Conservation (phyloP, 1,140 invertebrate species). For the Lordiphosa stackelbergi region DNA sequence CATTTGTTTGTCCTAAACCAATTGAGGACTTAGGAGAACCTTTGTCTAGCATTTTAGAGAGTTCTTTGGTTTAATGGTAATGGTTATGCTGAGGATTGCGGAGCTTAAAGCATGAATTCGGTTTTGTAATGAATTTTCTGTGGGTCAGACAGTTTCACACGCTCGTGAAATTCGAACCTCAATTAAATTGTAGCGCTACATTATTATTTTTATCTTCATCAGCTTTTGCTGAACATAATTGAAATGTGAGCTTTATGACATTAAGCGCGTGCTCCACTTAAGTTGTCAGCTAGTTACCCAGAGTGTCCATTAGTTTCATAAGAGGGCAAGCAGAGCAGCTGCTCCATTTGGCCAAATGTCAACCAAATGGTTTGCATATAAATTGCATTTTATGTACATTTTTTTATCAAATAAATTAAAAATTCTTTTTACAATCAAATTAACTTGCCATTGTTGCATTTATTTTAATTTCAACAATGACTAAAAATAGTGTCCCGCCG, state of each 20-base stretch:
- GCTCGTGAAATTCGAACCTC: conserved; percentile 51
- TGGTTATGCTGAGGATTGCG: too few species aligned
- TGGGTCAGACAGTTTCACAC: too few species aligned
- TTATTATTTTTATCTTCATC: conserved; percentile 49
- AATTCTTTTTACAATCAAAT: conserved; percentile 35
- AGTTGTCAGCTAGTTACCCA: conserved; percentile 25
- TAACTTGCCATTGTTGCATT: conserved; percentile 65
- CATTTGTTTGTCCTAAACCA: conserved; percentile 17
- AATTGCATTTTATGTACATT: conserved; percentile 46
- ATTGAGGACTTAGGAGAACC: conserved; percentile 33
- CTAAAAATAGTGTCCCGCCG: conserved; percentile 56
- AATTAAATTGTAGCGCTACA: conserved; percentile 57
- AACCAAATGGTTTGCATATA: conserved; percentile 58
- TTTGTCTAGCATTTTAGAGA: conserved; percentile 22
- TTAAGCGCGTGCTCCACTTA: conserved; percentile 35
- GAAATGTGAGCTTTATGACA: conserved; percentile 47
- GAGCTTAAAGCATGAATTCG: too few species aligned
- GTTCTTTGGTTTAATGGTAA: too few species aligned
- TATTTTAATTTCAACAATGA: conserved; percentile 67
- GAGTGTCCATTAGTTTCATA: conserved; percentile 25
- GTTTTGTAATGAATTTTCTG: too few species aligned
- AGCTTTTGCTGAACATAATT: conserved; percentile 39
- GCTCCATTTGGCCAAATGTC: conserved; percentile 2
- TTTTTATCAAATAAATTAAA: too few species aligned
- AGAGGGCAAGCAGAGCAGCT: background rate